Evolutionary conservation across 2,888 invertebrate species (phyloP).

Genomic region (Tipula helvola): DNA sequence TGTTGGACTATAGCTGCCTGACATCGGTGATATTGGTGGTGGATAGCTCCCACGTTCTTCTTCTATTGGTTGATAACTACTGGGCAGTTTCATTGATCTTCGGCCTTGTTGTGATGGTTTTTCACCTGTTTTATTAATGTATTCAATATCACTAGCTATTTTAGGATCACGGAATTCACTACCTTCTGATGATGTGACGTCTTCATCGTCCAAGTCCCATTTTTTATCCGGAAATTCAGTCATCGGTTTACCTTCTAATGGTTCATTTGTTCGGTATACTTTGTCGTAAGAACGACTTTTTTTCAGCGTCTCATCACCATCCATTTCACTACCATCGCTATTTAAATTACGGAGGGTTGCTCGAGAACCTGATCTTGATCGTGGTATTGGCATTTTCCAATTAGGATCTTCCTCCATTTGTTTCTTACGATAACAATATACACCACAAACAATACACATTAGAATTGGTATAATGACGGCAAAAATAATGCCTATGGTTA

Average conservation of each 20-base stretch:
- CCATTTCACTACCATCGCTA: slow-evolving; percentile 43
- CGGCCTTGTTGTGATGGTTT: slow-evolving; percentile 46
- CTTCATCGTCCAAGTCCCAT: slow-evolving; percentile 62
- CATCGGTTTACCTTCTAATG: slow-evolving; percentile 55
- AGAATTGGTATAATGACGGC: slow-evolving; percentile 55
- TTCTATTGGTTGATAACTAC: slow-evolving; percentile 27
- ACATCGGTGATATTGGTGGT: slow-evolving; percentile 21
- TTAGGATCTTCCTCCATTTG: slow-evolving; percentile 44
- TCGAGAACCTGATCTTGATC: slow-evolving; percentile 46
- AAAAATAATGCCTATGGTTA: slow-evolving; percentile 60
- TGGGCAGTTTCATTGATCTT: slow-evolving; percentile 38
- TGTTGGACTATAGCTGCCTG: slow-evolving; percentile 32
- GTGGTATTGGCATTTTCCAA: slow-evolving; percentile 44
- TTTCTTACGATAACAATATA: slow-evolving; percentile 51
- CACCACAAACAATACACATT: slow-evolving; percentile 46
- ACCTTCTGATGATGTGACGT: slow-evolving; percentile 44
- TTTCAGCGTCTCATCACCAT: slow-evolving; percentile 42
- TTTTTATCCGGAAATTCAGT: slow-evolving; percentile 70
- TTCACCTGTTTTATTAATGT: slow-evolving; percentile 39
- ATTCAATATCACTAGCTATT: slow-evolving; percentile 49
- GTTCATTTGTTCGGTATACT: slow-evolving; percentile 75
- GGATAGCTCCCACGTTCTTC: slow-evolving; percentile 22
- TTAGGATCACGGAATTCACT: slow-evolving; percentile 46
- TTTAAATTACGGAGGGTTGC: slow-evolving; percentile 40
- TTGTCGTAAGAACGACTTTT: slow-evolving; percentile 66